Evolutionary conservation across 2,797 vertebrate species (phyloP), one percentile per base, ranked within the genome.

Genomic region (Schizopygopsis malacanthus): DNA sequence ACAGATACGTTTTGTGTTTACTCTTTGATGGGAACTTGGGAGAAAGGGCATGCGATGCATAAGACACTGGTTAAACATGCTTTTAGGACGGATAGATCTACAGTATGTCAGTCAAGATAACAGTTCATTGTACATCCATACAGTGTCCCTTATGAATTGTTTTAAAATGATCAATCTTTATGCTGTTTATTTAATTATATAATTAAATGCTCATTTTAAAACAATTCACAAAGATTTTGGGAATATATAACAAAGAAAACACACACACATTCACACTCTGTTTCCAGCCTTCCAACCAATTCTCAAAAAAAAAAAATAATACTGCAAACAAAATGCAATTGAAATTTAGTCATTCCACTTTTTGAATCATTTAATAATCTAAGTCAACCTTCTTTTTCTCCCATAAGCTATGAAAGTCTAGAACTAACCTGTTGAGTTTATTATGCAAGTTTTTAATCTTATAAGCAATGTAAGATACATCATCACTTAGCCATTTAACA

Each of bases 341-440:
- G 41, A 43, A 43, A 43, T 43, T 10, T 10, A 43, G 8, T 4
- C 43, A 43, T 43, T 43, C 43, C 43, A 43, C 43, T 10, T 43
- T 43, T 43, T 43, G 43, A 43, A 43, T 43, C 9, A 43, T 9
- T 43, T 10, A 43, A 43, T 43, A 43, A 43, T 9, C 43, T 10
- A 43, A 43, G 9, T 10, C 9, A 43, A 43, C 43, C 43, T 43
- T 43, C 6, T 22, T 70, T 70, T 20, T 11, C 5, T n/a, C 4
- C 12, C 10, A n/a, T 13, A 22, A 22, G 3, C 61, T 65, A 39
- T 20, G 15, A 10, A 69, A 9, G 15, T 79, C 41, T 63, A 33
- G n/a, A 59, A 79, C 52, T 59, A 59, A 41, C 52, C 76, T 78
- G 20, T 59, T 63, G 77, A 65, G 78, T 65, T 79, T 65, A 45